These are phyloP conservation scores for Oryctes rhinoceros DNA, from an alignment of 1,140 invertebrate species.

Conservation along the genomic window DNA sequence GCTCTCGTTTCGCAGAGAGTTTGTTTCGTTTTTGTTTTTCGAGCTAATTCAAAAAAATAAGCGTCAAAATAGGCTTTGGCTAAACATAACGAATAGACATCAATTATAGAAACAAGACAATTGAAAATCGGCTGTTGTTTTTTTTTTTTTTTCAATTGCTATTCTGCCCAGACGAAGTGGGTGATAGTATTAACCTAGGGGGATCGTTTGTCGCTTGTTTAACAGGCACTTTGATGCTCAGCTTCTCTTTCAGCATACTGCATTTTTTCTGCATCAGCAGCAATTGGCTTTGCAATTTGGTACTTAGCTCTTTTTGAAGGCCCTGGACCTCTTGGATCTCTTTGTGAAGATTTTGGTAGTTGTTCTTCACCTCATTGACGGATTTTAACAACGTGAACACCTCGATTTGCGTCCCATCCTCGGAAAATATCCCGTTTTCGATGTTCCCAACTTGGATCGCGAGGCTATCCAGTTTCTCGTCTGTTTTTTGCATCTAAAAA, in stretches of 20 bases:
- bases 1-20: slow-evolving; percentile 25
- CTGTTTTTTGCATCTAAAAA: slow-evolving; percentile 59
- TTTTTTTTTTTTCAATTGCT: neutral
- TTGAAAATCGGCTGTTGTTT: neutral
- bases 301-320: slow-evolving; percentile 59
- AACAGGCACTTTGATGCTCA: slow-evolving; percentile 43
- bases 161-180: slow-evolving; percentile 40
- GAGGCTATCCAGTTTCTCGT: slow-evolving; percentile 55
- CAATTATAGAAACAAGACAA: slow-evolving; percentile 10
- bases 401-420: slow-evolving; percentile 55
- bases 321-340: slow-evolving; percentile 59
- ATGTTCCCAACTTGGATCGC: slow-evolving; percentile 59
- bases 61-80: slow-evolving; percentile 15
- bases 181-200: slow-evolving; percentile 27
- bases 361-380: slow-evolving; percentile 58
- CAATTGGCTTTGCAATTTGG: slow-evolving; percentile 55
- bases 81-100: neutral
- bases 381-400: slow-evolving; percentile 57
- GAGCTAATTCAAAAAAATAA: slow-evolving; percentile 41
- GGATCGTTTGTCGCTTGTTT: slow-evolving; percentile 35
- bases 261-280: slow-evolving; percentile 59
- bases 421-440: slow-evolving; percentile 55
- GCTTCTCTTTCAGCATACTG: slow-evolving; percentile 56
- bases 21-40: slow-evolving; percentile 17
- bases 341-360: slow-evolving; percentile 59